Conservation (phyloP, 2,888 invertebrate genomes). For the Meghimatium bilineatum region DNA sequence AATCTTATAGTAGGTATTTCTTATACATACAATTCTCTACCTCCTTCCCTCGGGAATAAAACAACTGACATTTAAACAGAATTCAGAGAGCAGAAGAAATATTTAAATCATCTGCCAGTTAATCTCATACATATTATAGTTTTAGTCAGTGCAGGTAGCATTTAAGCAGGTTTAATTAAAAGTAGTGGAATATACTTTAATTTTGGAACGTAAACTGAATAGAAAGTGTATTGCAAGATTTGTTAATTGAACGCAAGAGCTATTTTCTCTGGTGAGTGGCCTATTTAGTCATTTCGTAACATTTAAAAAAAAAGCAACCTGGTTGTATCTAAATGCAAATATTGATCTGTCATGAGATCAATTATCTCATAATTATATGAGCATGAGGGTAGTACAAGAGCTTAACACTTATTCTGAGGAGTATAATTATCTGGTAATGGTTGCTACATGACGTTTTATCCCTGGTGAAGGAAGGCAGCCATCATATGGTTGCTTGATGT, state of each 20-base stretch:
- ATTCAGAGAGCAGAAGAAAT: no score
- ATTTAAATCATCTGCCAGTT: neutral
- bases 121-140: neutral
- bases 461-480: neutral
- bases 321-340: neutral
- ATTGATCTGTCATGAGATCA: neutral
- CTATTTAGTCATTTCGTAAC: neutral
- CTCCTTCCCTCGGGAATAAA: no score
- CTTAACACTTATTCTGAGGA: neutral
- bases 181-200: neutral
- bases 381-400: neutral
- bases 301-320: neutral
- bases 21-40: no score
- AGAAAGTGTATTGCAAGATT: neutral
- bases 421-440: conserved; percentile 16
- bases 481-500: neutral
- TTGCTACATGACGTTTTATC: neutral
- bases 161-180: neutral
- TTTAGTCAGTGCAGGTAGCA: neutral
- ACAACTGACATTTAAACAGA: no score
- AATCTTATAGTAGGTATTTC: no score
- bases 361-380: neutral
- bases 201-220: neutral
- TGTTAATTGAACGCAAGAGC: neutral
- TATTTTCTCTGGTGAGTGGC: neutral